A percentile compares a stretch with the other conserved stretches of the same genome.
phyloP scores from a whole-genome alignment of 2,888 invertebrate species.

The Leucophenga montana region DNA sequence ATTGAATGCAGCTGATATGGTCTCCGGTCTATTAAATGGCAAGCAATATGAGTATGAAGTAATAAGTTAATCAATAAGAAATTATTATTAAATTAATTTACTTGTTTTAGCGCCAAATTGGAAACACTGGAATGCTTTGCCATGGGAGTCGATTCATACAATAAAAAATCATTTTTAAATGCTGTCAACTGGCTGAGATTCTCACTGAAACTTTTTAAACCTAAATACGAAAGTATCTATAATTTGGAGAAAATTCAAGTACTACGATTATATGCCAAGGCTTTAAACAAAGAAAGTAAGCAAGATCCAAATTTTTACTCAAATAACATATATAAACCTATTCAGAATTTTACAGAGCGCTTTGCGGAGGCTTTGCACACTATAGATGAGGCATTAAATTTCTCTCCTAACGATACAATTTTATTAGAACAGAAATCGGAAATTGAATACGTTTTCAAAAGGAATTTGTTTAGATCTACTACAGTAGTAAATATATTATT shows the following conservation, averaged over 20 bases:
- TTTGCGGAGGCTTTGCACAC: conserved; percentile 49
- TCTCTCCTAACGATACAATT: conserved; percentile 43
- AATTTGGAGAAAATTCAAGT: not conserved
- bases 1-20: conserved; percentile 16
- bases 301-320: too few relatives aligned
- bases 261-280: not conserved
- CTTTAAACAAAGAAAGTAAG: not conserved
- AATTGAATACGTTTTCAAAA: conserved; percentile 40
- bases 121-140: conserved; percentile 20
- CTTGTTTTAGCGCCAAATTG: conserved; percentile 1
- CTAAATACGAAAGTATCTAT: not conserved
- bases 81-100: not conserved
- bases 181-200: conserved; percentile 14
- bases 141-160: conserved; percentile 17
- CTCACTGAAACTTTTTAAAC: not conserved
- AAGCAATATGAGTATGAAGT: conserved; percentile 25
- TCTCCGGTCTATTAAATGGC: conserved; percentile 26
- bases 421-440: conserved; percentile 51
- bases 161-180: not conserved
- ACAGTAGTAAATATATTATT: conserved; percentile 24
- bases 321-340: too few relatives aligned
- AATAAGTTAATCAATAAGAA: too few relatives aligned
- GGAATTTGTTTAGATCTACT: not conserved
- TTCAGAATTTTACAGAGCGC: not conserved
- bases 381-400: conserved; percentile 45